A percentile compares a stretch with the other conserved stretches of the same genome.
These are phyloP conservation scores for Rissa tridactyla DNA, from an alignment of 2,113 vertebrate species.

Conservation along the genomic window DNA sequence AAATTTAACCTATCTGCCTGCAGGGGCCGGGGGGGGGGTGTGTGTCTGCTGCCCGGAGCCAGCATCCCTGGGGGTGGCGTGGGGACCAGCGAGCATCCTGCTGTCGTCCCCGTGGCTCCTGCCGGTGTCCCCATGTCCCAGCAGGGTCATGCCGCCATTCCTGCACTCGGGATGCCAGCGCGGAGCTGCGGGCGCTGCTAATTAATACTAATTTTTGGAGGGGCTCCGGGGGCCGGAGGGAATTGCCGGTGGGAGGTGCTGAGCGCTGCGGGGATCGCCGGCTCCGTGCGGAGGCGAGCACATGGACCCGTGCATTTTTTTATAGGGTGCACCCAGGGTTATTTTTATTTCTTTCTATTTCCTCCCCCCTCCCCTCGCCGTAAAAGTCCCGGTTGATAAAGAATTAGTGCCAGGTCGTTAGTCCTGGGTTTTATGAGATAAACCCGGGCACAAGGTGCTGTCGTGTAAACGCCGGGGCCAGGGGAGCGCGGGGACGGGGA, in stretches of 20 bases:
- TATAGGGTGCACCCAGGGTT: conserved; percentile 31
- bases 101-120: fast-evolving
- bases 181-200: neutral
- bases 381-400: conserved; percentile 53
- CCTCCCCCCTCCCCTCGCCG: neutral
- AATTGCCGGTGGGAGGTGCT: neutral
- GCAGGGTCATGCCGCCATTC: neutral
- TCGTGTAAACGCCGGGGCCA: conserved; percentile 35
- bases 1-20: neutral
- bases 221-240: neutral
- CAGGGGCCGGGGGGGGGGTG: neutral
- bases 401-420: conserved; percentile 67
- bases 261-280: fast-evolving
- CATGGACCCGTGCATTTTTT: neutral
- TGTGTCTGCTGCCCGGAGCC: neutral
- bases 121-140: neutral
- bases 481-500: conserved; percentile 1
- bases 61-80: neutral
- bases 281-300: neutral
- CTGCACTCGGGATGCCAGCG: neutral
- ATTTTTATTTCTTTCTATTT: conserved; percentile 49
- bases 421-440: conserved; percentile 59
- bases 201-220: neutral
- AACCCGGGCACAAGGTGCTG: conserved; percentile 34
- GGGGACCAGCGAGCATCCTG: neutral